A percentile compares a stretch with the other conserved stretches of the same genome.
Conservation (phyloP, 2,888 invertebrate species). For the Phaedon cochleariae region DNA sequence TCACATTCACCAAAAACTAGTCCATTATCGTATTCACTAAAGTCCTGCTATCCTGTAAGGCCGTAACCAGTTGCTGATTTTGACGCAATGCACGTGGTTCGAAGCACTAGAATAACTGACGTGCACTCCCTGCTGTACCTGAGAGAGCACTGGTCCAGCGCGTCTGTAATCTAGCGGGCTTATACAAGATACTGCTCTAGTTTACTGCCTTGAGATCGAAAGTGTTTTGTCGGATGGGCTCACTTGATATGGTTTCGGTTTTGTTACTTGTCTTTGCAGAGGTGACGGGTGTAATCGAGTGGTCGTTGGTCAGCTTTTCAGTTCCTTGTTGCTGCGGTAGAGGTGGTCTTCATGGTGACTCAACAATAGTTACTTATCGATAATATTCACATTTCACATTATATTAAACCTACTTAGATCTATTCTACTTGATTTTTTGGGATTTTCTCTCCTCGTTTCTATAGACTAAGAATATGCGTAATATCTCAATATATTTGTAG, state of each 20-base stretch:
- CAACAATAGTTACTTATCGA: no score
- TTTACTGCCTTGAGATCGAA: slow-evolving; percentile 59
- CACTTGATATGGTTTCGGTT: slow-evolving; percentile 57
- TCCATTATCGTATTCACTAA: background rate
- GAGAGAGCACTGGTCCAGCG: slow-evolving; percentile 56
- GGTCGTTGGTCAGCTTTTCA: slow-evolving; percentile 53
- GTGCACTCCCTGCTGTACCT: slow-evolving; percentile 55
- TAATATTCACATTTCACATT: no score
- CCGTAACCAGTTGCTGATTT: background rate
- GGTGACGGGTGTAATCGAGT: slow-evolving; percentile 47
- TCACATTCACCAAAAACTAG: slow-evolving; percentile 16
- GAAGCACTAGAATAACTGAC: slow-evolving; percentile 43
- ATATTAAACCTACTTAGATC: no score
- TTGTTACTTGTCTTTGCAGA: slow-evolving; percentile 51
- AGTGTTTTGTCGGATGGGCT: slow-evolving; percentile 59
- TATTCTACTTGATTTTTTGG: no score
- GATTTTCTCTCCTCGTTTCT: no score
- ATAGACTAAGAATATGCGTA: no score
- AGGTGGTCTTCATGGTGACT: slow-evolving; percentile 31
- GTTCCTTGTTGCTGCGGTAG: slow-evolving; percentile 56
- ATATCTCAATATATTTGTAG: no score
- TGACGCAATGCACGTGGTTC: slow-evolving; percentile 41
- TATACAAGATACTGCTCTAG: slow-evolving; percentile 59
- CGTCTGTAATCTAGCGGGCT: slow-evolving; percentile 55
- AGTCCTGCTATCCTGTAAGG: slow-evolving; percentile 1